Conservation (phyloP, 2,888 invertebrate species). For the Colostygia pectinataria region DNA sequence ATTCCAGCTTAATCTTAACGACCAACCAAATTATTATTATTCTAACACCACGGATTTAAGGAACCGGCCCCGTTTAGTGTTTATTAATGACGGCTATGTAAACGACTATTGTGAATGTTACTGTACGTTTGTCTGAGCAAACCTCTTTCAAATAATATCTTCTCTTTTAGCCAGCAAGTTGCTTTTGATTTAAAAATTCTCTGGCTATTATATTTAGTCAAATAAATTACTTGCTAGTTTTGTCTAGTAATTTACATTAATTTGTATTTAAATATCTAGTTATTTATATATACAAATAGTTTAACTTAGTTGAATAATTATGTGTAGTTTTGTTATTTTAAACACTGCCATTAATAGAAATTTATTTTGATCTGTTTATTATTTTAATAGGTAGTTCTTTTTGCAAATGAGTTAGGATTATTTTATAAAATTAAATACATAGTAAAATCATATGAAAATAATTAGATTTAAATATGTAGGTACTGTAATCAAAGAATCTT, state of each 20-base stretch:
- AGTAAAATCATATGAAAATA: neutral
- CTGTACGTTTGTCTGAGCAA: neutral
- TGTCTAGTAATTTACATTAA: neutral
- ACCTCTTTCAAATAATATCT: neutral
- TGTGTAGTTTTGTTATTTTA: constrained; percentile 9
- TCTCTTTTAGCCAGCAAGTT: constrained; percentile 9
- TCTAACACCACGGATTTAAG: neutral
- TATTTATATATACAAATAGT: constrained; percentile 13
- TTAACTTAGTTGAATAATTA: constrained; percentile 1
- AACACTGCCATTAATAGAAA: constrained; percentile 35
- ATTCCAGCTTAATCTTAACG: too few species aligned
- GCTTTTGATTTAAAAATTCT: constrained; percentile 15
- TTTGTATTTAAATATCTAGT: constrained; percentile 10
- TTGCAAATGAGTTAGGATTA: constrained; percentile 13
- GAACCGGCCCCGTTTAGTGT: neutral
- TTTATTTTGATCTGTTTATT: constrained; percentile 19
- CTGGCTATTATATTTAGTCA: constrained; percentile 20
- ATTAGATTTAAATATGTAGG: neutral
- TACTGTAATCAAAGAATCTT: too few species aligned
- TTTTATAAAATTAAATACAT: constrained; percentile 6
- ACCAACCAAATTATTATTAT: neutral
- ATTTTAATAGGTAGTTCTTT: constrained; percentile 13
- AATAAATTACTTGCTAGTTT: constrained; percentile 11
- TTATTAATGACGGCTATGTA: constrained; percentile 6
- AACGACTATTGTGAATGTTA: neutral